phyloP scores from a whole-genome alignment of 2,888 invertebrate species.

The Drosophila nigritarsus region DNA sequence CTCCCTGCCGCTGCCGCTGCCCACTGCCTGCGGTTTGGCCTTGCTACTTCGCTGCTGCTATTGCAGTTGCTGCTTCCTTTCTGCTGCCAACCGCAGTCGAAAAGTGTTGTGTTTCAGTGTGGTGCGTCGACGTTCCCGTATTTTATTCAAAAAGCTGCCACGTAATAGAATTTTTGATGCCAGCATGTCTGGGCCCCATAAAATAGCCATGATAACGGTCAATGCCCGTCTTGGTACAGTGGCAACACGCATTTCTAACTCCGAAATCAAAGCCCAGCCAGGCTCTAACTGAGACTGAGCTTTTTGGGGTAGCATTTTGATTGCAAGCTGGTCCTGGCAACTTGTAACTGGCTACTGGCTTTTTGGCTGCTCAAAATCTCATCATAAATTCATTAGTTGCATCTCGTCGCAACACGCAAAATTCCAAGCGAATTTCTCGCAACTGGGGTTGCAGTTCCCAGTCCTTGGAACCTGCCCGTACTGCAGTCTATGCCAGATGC shows the following conservation, averaged over 20 bases:
- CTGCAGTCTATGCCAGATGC: constrained; percentile 50
- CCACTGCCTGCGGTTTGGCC: constrained; percentile 39
- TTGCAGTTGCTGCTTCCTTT: constrained; percentile 52
- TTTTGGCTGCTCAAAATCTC: constrained; percentile 68
- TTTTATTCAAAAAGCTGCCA: constrained; percentile 80
- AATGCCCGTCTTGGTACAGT: constrained; percentile 51
- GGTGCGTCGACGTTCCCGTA: constrained; percentile 55
- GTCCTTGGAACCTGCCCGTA: constrained; percentile 13
- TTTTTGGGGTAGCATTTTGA: constrained; percentile 53
- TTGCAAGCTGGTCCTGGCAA: constrained; percentile 38
- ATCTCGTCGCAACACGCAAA: constrained; percentile 71
- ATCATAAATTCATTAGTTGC: constrained; percentile 81
- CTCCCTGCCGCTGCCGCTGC: background rate
- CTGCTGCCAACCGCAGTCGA: constrained; percentile 66
- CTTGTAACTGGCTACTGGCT: constrained; percentile 52
- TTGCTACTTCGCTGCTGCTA: constrained; percentile 33
- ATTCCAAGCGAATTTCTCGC: constrained; percentile 30
- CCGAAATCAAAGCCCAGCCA: constrained; percentile 33
- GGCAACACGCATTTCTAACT: constrained; percentile 43
- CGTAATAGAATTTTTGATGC: constrained; percentile 81
- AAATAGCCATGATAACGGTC: constrained; percentile 80
- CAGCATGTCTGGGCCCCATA: constrained; percentile 76
- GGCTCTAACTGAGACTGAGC: background rate
- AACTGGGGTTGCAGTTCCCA: constrained; percentile 18
- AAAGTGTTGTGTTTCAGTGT: constrained; percentile 78